Conservation (phyloP, 2,797 vertebrate genomes). For the Tolypeutes matacus region DNA sequence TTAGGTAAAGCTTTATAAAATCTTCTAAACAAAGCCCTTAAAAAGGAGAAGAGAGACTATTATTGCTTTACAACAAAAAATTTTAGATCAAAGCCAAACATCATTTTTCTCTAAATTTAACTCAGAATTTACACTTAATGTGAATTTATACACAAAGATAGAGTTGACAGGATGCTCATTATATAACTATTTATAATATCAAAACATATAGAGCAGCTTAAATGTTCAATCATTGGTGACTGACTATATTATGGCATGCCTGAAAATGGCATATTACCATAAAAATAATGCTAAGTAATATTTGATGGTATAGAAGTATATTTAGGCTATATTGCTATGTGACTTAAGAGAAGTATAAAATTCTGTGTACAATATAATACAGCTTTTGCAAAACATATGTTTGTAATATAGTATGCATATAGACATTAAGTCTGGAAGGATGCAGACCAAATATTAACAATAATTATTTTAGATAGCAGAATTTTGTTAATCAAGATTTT, state of each 20-base stretch:
- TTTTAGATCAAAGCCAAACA: not conserved
- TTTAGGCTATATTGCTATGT: not conserved
- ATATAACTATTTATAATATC: not conserved
- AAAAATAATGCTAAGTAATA: not conserved
- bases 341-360: not conserved
- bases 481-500: not conserved
- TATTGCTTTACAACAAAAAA: not conserved
- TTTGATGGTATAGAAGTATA: not conserved
- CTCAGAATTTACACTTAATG: not conserved
- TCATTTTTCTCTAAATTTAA: not conserved
- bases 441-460: not conserved
- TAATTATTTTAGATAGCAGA: not conserved
- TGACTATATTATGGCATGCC: not conserved
- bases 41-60: not conserved
- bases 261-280: not conserved
- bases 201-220: not conserved
- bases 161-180: not conserved
- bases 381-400: not conserved
- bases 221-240: not conserved
- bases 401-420: not conserved
- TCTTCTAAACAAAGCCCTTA: not conserved
- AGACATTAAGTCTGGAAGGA: not conserved
- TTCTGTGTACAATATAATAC: not conserved
- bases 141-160: not conserved
- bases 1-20: slow-evolving; percentile 42